Evolutionary conservation across 2,888 invertebrate genomes (phyloP).

Genomic region (Iselma pallidipennis): DNA sequence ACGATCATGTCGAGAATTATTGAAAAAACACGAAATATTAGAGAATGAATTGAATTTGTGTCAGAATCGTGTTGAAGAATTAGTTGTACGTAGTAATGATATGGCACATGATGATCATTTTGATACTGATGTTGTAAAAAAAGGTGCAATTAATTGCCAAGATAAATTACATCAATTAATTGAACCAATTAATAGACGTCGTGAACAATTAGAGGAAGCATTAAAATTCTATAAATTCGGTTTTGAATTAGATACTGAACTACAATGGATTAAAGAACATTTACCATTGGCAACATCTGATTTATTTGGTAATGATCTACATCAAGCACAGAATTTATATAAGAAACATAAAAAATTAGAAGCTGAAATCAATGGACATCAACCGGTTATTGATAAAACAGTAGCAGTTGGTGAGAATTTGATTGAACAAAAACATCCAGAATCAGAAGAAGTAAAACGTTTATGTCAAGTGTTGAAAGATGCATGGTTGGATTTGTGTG

Average conservation of each 20-base stretch:
- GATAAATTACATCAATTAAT: slow-evolving; percentile 71
- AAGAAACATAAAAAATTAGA: slow-evolving; percentile 95
- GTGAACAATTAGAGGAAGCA: slow-evolving; percentile 81
- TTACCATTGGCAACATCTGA: slow-evolving; percentile 77
- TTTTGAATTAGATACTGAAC: slow-evolving; percentile 89
- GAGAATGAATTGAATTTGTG: slow-evolving; percentile 87
- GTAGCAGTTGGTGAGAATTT: slow-evolving; percentile 77
- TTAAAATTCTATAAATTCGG: slow-evolving; percentile 88
- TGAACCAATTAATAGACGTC: slow-evolving; percentile 71
- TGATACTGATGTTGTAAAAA: slow-evolving; percentile 84
- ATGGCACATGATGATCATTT: slow-evolving; percentile 95
- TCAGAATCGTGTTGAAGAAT: slow-evolving; percentile 77
- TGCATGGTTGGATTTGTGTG: slow-evolving; percentile 75
- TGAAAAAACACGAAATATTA: slow-evolving; percentile 86
- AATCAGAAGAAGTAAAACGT: slow-evolving; percentile 73
- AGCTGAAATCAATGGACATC: slow-evolving; percentile 85
- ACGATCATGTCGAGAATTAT: slow-evolving; percentile 85
- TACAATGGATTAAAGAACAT: slow-evolving; percentile 95
- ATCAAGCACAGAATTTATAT: slow-evolving; percentile 87
- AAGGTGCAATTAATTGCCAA: slow-evolving; percentile 75
- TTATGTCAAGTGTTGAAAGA: slow-evolving; percentile 73
- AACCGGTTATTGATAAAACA: slow-evolving; percentile 82
- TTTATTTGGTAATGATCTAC: slow-evolving; percentile 79
- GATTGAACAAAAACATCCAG: slow-evolving; percentile 78
- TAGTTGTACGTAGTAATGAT: slow-evolving; percentile 81